These are phyloP conservation scores for Sebastes fasciatus DNA, from an alignment of 2,113 vertebrate genomes.

Conservation along the genomic window DNA sequence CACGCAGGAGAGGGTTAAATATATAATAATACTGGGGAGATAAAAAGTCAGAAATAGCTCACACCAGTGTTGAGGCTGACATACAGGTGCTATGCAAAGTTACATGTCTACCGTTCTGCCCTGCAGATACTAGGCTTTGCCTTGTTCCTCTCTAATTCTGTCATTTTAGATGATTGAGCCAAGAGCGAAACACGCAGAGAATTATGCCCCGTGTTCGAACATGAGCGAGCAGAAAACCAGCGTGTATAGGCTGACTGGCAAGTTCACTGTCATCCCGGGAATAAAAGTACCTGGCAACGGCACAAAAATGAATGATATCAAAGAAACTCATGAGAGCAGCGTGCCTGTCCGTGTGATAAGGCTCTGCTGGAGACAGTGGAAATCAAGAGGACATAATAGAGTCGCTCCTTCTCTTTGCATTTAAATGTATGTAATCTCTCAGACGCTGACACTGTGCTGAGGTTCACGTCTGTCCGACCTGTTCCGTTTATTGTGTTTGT, in stretches of 20 bases:
- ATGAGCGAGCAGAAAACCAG: constrained; percentile 53
- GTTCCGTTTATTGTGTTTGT: constrained; percentile 18
- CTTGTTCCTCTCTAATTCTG: constrained; percentile 47
- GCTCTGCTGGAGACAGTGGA: constrained; percentile 17
- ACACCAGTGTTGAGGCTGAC: background rate
- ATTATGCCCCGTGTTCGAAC: constrained; percentile 27
- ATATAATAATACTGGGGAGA: background rate
- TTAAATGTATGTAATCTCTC: constrained; percentile 34
- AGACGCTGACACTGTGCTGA: constrained; percentile 19
- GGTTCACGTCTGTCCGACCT: constrained; percentile 28
- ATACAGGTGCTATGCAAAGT: constrained; percentile 10
- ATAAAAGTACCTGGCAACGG: constrained; percentile 43
- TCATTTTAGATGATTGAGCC: constrained; percentile 69
- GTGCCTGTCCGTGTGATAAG: constrained; percentile 45
- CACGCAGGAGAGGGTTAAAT: constrained; percentile 2
- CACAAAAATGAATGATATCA: constrained; percentile 40
- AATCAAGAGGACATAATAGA: constrained; percentile 39
- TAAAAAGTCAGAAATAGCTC: background rate
- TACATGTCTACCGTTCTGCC: constrained; percentile 5
- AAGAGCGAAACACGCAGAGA: constrained; percentile 39
- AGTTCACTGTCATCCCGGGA: constrained; percentile 27
- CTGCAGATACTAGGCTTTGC: constrained; percentile 25
- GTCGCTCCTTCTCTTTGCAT: constrained; percentile 32
- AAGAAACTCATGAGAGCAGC: constrained; percentile 17
- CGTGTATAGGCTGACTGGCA: constrained; percentile 45